Evolutionary conservation across 2,888 invertebrate genomes (phyloP).

Genomic region (Listrodromus nycthemerus): DNA sequence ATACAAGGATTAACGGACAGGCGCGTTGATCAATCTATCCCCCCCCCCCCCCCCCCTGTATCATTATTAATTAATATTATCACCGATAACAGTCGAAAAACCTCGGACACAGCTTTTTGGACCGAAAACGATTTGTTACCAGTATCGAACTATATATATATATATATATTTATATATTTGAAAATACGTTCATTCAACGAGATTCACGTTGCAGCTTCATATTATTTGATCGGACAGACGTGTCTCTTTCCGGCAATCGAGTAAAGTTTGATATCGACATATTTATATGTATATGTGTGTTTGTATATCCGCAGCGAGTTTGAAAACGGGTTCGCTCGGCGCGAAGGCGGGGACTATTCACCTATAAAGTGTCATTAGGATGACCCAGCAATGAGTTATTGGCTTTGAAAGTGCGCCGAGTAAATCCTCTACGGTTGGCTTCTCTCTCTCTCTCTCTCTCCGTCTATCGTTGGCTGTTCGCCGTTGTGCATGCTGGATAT

Average conservation of each 20-base stretch:
- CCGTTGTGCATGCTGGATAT: conserved; percentile 24
- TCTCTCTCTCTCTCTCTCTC: conserved; percentile 78
- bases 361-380: conserved; percentile 80
- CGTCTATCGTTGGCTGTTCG: conserved; percentile 64
- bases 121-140: neutral
- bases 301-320: conserved; percentile 29
- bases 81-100: conserved; percentile 35
- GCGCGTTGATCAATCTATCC: conserved; percentile 50
- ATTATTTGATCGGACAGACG: conserved; percentile 24
- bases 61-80: conserved; percentile 52
- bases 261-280: conserved; percentile 68
- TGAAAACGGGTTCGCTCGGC: conserved; percentile 36
- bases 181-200: neutral
- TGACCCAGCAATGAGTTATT: conserved; percentile 82
- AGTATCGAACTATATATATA: neutral
- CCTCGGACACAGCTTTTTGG: neutral
- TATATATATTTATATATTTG: conserved; percentile 14
- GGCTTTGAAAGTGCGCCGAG: conserved; percentile 80
- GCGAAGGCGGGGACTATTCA: conserved; percentile 55
- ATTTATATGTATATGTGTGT: conserved; percentile 23
- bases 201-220: conserved; percentile 15
- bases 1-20: conserved; percentile 39
- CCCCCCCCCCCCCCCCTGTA: conserved; percentile 5
- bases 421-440: conserved; percentile 80
- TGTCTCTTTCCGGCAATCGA: conserved; percentile 63